phyloP scores from a whole-genome alignment of 2,888 invertebrate genomes.

The Acanthopleura granulata region DNA sequence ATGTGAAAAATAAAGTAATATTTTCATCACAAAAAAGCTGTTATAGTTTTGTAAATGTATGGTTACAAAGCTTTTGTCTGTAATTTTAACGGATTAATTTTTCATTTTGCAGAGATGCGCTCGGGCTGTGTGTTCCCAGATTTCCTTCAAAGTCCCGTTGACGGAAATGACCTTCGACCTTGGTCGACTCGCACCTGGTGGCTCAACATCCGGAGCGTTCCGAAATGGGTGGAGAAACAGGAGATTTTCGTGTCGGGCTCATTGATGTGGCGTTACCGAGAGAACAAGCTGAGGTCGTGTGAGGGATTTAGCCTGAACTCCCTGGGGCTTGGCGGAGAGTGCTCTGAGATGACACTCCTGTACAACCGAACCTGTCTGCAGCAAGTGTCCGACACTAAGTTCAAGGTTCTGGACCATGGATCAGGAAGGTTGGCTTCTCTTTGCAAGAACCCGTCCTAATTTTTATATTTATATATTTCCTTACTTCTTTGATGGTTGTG shows the following conservation, averaged over 20 bases:
- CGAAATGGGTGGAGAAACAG: conserved; percentile 51
- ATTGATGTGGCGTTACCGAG: conserved; percentile 47
- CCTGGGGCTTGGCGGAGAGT: conserved; percentile 33
- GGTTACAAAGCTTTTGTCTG: too few relatives aligned
- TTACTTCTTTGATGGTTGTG: too few relatives aligned
- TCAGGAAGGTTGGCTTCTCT: conserved; percentile 39
- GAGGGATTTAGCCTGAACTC: conserved; percentile 39
- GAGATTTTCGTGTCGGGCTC: conserved; percentile 48
- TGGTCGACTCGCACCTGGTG: conserved; percentile 57
- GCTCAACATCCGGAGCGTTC: conserved; percentile 50
- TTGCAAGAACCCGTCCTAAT: too few relatives aligned
- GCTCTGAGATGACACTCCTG: conserved; percentile 42
- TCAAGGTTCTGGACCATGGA: conserved; percentile 50
- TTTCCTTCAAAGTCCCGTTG: conserved; percentile 48
- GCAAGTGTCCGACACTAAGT: conserved; percentile 42
- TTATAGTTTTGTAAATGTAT: too few relatives aligned
- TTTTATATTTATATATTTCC: too few relatives aligned
- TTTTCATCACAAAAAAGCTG: too few relatives aligned
- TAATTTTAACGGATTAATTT: too few relatives aligned
- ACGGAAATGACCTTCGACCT: conserved; percentile 37
- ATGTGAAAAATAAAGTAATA: too few relatives aligned
- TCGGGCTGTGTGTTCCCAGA: conserved; percentile 49
- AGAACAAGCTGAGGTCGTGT: conserved; percentile 44
- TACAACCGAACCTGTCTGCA: conserved; percentile 53
- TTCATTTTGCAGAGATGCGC: conserved; percentile 23